These are phyloP conservation scores for Dioctria rufipes DNA, from an alignment of 2,888 invertebrate genomes.

Conservation along the genomic window DNA sequence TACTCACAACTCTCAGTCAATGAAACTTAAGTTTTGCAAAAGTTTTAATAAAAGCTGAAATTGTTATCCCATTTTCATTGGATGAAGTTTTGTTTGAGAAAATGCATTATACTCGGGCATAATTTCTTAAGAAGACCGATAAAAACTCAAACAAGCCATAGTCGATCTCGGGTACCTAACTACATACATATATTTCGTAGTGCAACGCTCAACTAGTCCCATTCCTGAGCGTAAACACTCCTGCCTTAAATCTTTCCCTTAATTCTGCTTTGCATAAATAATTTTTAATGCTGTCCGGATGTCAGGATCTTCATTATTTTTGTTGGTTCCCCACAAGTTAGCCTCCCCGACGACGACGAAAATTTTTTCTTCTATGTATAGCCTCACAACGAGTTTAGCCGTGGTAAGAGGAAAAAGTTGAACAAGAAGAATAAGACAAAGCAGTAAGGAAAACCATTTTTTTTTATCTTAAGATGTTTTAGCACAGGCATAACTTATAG, in stretches of 20 bases:
- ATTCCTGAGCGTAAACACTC: constrained; percentile 18
- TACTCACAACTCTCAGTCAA: background rate
- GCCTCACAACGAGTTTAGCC: no score
- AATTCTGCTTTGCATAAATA: constrained; percentile 31
- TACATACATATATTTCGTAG: background rate
- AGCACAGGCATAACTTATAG: background rate
- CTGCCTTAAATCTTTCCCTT: constrained; percentile 7
- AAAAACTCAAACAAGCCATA: no score
- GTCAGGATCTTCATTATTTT: constrained; percentile 46
- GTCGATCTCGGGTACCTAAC: background rate
- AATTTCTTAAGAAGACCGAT: no score
- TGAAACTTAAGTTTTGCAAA: constrained; percentile 12
- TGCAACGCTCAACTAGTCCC: background rate
- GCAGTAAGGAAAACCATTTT: constrained; percentile 9
- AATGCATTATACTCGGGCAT: no score
- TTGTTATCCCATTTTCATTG: constrained; percentile 19
- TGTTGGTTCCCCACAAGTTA: constrained; percentile 14
- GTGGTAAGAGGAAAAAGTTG: background rate
- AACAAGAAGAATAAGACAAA: background rate
- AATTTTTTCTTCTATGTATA: background rate
- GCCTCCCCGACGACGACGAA: constrained; percentile 12
- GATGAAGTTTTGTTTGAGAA: background rate
- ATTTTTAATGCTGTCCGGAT: constrained; percentile 40
- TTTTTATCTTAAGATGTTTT: constrained; percentile 45
- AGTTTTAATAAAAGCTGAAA: constrained; percentile 39